Conservation (phyloP, 1,140 invertebrate genomes). For the Drosophila funebris region DNA sequence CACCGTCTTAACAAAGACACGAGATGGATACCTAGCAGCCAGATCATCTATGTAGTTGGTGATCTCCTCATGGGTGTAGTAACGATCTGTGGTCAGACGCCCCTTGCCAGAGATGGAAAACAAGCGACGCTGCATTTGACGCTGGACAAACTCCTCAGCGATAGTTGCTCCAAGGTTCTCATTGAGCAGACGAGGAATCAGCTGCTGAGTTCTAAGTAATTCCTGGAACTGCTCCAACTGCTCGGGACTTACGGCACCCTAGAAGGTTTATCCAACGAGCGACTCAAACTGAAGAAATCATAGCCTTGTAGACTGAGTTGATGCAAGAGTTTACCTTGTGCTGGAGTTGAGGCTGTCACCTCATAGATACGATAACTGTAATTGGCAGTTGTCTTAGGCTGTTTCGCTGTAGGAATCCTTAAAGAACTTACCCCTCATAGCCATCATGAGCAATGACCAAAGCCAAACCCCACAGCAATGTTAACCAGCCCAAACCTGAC, state of each 20-base stretch:
- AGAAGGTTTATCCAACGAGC: slow-evolving; percentile 27
- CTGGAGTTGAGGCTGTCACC: slow-evolving; percentile 37
- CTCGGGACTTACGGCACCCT: slow-evolving; percentile 52
- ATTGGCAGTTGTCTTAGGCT: background rate
- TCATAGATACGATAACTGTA: slow-evolving; percentile 71
- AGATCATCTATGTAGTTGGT: slow-evolving; percentile 84
- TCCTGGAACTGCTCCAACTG: slow-evolving; percentile 44
- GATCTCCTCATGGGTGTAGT: slow-evolving; percentile 84
- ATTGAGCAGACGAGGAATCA: slow-evolving; percentile 45
- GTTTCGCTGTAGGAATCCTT: background rate
- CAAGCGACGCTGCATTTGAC: slow-evolving; percentile 46
- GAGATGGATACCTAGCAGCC: slow-evolving; percentile 82
- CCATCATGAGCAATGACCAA: slow-evolving; percentile 40
- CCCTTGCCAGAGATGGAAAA: slow-evolving; percentile 66
- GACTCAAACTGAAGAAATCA: slow-evolving; percentile 64
- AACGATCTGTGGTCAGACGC: slow-evolving; percentile 64
- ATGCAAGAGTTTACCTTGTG: slow-evolving; percentile 44
- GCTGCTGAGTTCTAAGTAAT: slow-evolving; percentile 21
- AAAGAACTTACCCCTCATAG: slow-evolving; percentile 51
- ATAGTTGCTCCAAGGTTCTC: slow-evolving; percentile 55
- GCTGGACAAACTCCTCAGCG: slow-evolving; percentile 49
- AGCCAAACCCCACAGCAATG: slow-evolving; percentile 34
- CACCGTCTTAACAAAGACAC: slow-evolving; percentile 83
- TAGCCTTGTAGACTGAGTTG: slow-evolving; percentile 49
- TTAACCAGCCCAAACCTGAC: slow-evolving; percentile 42